A percentile compares a stretch with the other conserved stretches of the same genome.
Conservation (phyloP, 1,140 invertebrate genomes). For the Tetramorium parvispinum region DNA sequence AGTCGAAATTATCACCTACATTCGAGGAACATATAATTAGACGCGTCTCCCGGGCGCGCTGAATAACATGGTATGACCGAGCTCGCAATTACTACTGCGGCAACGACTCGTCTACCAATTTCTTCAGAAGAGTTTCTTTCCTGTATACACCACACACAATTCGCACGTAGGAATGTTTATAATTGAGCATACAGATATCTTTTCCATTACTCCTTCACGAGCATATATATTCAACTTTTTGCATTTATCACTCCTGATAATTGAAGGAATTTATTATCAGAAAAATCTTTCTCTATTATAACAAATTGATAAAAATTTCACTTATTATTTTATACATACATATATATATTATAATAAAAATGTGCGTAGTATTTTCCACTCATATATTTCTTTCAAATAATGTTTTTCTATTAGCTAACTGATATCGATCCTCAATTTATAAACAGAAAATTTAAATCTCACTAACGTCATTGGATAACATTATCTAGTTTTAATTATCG, state of each 20-base stretch:
- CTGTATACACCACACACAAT: slow-evolving; percentile 6
- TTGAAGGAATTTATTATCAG: neutral
- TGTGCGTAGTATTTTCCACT: neutral
- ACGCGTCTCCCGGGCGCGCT: slow-evolving; percentile 19
- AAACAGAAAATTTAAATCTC: neutral
- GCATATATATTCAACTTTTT: neutral
- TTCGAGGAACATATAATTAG: slow-evolving; percentile 41
- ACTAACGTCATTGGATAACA: neutral
- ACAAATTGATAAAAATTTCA: neutral
- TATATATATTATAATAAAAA: neutral
- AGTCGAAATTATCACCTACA: slow-evolving; percentile 37
- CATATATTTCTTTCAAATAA: slow-evolving; percentile 2
- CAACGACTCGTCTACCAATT: neutral
- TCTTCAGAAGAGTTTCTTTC: neutral
- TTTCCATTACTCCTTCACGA: neutral
- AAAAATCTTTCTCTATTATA: neutral
- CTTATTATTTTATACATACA: no score
- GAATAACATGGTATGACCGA: slow-evolving; percentile 17
- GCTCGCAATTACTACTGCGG: slow-evolving; percentile 23
- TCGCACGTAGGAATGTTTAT: neutral
- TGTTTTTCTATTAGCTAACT: neutral
- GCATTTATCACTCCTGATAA: no score
- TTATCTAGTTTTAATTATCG: neutral
- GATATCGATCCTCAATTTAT: neutral
- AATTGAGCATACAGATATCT: neutral